phyloP scores from a whole-genome alignment of 2,888 invertebrate species.

The Lasiommata megera region DNA sequence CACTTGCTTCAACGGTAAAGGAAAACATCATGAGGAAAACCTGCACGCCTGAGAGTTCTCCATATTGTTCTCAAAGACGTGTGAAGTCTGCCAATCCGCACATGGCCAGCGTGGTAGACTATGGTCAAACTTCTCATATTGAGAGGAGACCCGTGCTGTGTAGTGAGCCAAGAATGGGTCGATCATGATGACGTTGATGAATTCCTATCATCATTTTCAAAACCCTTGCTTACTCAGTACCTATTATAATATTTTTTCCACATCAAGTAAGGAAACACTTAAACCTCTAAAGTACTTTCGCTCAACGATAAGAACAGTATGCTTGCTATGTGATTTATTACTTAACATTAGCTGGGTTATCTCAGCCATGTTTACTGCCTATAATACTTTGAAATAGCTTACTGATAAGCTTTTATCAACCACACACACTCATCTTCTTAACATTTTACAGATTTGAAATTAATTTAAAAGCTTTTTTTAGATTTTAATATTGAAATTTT shows the following conservation, averaged over 20 bases:
- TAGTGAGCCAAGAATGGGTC: no score
- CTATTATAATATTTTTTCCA: constrained; percentile 2
- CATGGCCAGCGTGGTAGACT: no score
- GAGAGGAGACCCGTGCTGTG: no score
- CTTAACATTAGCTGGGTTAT: constrained; percentile 32
- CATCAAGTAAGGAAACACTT: constrained; percentile 26
- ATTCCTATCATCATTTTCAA: neutral
- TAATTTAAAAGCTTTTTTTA: neutral
- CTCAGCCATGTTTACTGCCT: constrained; percentile 31
- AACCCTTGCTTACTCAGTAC: neutral
- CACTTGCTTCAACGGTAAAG: no score
- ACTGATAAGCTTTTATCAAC: constrained; percentile 31
- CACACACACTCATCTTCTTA: constrained; percentile 18
- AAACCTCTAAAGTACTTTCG: constrained; percentile 28
- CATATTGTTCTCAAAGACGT: no score
- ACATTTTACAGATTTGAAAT: constrained; percentile 6
- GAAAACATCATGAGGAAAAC: no score
- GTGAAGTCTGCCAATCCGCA: no score
- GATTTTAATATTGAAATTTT: no score
- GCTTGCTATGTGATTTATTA: constrained; percentile 35
- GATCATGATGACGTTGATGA: no score
- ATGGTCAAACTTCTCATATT: no score
- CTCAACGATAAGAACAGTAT: constrained; percentile 30
- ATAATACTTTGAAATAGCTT: constrained; percentile 33
- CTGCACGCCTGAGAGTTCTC: no score